Evolutionary conservation across 2,888 invertebrate species (phyloP), one percentile per base, ranked within the genome.

Genomic region (Hydraecia micacea): DNA sequence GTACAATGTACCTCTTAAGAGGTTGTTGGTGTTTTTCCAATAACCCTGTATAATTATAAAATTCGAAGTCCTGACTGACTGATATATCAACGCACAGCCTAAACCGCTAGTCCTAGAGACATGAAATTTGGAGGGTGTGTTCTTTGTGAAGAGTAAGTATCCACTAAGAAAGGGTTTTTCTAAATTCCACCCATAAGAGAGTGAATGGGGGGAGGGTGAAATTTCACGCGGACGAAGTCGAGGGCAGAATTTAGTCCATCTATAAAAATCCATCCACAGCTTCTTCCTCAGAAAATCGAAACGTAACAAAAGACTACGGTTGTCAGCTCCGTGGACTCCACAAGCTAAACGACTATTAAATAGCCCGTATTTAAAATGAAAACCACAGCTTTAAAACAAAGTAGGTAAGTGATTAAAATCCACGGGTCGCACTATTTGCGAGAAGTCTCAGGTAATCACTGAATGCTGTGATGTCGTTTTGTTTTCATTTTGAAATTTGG

Each of bases 351-450:
- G 69, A 36, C 62, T 18, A 62, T n/a, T n/a, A n/a, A n/a, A n/a
- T n/a, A n/a, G n/a, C n/a, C n/a, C n/a, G n/a, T n/a, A n/a, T 66
- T 78, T 65, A 36, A 55, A 60, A 66, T 73, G 42, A 46, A 18
- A 60, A 66, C 13, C 42, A 7, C 28, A 8, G 13, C 2, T 52
- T 58, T 46, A 18, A 39, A 66, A 82, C 73, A 70, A 81, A 78
- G 9, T 42, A 42, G 11, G 3, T 46, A 28, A 28, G 11, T 70
- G 6, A 79, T 71, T 79, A 58, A 70, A 73, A 71, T 8, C 21
- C n/a, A 39, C 67, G 70, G 39, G 62, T 79, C 62, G 11, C 15
- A 60, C 15, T 66, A 74, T 81, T 81, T 65, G 28, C n/a, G 15
- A 25, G 42, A 55, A 36, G 18, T 77, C 21, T 66, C 42, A 80